Base-by-base conservation (phyloP, 2,113 vertebrate species). In the Isichthys henryi region DNA sequence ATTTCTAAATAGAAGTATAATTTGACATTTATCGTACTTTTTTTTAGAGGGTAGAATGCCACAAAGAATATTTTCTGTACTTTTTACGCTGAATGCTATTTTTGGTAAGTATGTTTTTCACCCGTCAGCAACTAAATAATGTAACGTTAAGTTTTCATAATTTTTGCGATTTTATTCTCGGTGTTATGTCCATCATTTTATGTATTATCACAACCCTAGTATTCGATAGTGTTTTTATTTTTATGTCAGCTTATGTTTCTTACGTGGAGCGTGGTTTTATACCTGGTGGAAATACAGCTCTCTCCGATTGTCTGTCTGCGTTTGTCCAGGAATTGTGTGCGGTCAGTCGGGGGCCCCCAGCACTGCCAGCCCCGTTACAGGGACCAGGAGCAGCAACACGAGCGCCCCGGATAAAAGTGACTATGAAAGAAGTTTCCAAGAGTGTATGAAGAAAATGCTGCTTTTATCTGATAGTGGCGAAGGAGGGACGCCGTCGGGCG, bases 61-160 rank as follows among this genome's bases (percentile, higher is more conserved):
- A 77, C 5, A 50, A 92, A 21, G 53, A 58, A 90, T 82, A 56
- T 88, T 50, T 88, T 50, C 92, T 31, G 23, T 52, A n/a, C 49
- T 92, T 50, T 88, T 91, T 82, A 86, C 85, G 2, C 39, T 94
- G 39, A 90, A 91, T 92, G 89, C 94, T 90, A 62, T 95, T 9
- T 88, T 95, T 8, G 95, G 96, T 96, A 89, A 95, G 95, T 94
- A 82, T 62, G 23, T 31, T 13, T 70, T 48, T 82, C 15, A 89
- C 27, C 21, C 27, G 39, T 21, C 43, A 48, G 23, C 0, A 31
- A 45, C 15, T 74, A 23, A 39, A 46, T 27, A 11, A 49, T 31
- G 48, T 86, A 43, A 49, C 45, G 9, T 48, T 50, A 9, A 4
- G n/a, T 50, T 31, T 62, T 19, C n/a, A 49, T 10, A 13, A 2